Evolutionary conservation across 2,797 vertebrate genomes (phyloP).

Genomic region (Natrix natrix): DNA sequence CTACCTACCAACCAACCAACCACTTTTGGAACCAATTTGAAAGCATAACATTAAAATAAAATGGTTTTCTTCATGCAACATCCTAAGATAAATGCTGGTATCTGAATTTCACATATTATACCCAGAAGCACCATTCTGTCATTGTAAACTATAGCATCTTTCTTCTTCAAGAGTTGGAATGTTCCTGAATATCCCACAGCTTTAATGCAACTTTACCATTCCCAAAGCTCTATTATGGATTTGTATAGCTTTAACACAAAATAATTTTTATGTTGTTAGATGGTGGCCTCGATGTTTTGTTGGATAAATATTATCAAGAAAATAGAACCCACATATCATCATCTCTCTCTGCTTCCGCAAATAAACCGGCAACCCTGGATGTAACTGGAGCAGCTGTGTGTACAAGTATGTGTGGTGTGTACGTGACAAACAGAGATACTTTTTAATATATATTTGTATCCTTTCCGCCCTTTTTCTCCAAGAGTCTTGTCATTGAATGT

Average conservation of each 20-base stretch:
- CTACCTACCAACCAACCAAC: too few relatives aligned
- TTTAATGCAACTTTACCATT: neutral
- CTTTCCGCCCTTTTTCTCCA: neutral
- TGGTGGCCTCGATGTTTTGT: slow-evolving; percentile 85
- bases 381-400: slow-evolving; percentile 67
- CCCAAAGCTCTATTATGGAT: neutral
- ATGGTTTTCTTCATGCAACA: neutral
- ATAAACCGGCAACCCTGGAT: slow-evolving; percentile 65
- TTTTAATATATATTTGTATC: neutral
- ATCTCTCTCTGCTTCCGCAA: slow-evolving; percentile 70
- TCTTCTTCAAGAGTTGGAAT: neutral
- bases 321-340: slow-evolving; percentile 75
- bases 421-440: neutral
- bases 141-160: neutral
- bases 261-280: slow-evolving; percentile 73
- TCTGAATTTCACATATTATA: neutral
- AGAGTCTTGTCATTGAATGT: neutral
- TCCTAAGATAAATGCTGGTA: neutral
- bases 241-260: neutral
- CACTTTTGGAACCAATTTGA: neutral
- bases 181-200: neutral
- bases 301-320: slow-evolving; percentile 82
- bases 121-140: neutral
- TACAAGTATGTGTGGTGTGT: slow-evolving; percentile 75
- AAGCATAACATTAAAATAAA: neutral